Base-by-base conservation (phyloP, 2,113 vertebrate genomes). In the Acanthochromis polyacanthus region DNA sequence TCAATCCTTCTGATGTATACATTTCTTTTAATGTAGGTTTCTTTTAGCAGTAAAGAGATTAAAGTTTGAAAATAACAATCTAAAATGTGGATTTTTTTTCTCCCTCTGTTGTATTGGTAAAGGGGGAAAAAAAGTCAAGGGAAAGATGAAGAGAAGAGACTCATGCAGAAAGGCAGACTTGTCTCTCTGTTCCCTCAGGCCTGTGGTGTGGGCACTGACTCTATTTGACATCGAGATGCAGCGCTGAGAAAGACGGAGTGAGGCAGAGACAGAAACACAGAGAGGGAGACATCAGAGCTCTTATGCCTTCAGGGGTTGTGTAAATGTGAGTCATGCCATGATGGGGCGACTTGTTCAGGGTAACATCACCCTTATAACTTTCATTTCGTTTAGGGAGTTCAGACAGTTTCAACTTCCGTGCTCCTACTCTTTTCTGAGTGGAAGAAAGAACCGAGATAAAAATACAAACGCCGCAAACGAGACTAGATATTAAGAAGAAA, bases 201-300 rank as follows among this genome's bases (percentile, higher is more conserved):
- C 89, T 56, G 80, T 71, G 88, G 87, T 87, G 86, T 88, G 88
- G 89, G 86, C 92, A 87, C 91, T 88, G 91, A 93, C 92, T 92
- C 88, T 86, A 90, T 93, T 91, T 93, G 92, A 93, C 92, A 92
- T 82, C 71, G 36, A 83, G 88, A 88, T 85, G 78, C 87, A 63
- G 83, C 50, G 45, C 83, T 65, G 86, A 85, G 89, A 88, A 89
- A 89, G 90, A 88, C 88, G 61, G 88, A 87, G 88, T 78, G 81
- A 88, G 77, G 84, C 85, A 68, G 71, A 89, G 85, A 86, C 88
- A 81, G 84, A 80, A 87, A 86, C 85, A 83, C 80, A 75, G 87
- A 69, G 84, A 81, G 68, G 83, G 87, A 89, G 87, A 84, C 81
- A 89, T 89, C 90, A 88, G 82, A 91, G 84, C 67, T 69, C 71